These are phyloP conservation scores for Dasypogon diadema DNA, from an alignment of 2,888 invertebrate genomes.

Conservation along the genomic window DNA sequence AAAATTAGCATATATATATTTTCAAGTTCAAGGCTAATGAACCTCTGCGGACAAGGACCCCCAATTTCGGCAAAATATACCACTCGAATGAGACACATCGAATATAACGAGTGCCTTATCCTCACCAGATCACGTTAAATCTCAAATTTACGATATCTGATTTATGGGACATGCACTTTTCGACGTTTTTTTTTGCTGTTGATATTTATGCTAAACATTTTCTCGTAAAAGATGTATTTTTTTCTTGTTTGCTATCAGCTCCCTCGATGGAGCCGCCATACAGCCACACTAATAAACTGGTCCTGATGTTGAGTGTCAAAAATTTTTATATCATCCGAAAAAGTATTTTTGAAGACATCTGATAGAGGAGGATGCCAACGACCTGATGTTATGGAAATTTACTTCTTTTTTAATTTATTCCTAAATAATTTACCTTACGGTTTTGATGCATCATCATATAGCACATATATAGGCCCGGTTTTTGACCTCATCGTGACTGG, in stretches of 20 bases:
- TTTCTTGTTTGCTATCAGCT: too few relatives aligned
- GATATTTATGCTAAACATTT: neutral
- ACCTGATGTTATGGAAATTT: conserved; percentile 43
- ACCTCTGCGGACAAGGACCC: conserved; percentile 28
- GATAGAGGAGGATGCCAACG: conserved; percentile 17
- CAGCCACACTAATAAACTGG: conserved; percentile 10
- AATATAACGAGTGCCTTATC: neutral
- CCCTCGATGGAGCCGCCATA: neutral
- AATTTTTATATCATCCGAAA: neutral
- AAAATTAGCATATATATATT: conserved; percentile 41
- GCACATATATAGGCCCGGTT: conserved; percentile 24
- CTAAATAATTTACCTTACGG: conserved; percentile 18
- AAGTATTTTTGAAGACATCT: neutral
- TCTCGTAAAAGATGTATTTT: neutral
- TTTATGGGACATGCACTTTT: conserved; percentile 33
- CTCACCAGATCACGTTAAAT: neutral
- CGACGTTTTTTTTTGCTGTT: neutral
- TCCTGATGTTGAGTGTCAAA: conserved; percentile 18
- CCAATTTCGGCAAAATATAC: neutral
- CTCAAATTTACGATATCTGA: conserved; percentile 29
- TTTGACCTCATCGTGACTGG: conserved; percentile 26
- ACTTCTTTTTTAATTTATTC: conserved; percentile 21
- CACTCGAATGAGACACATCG: neutral
- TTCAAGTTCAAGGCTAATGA: conserved; percentile 22
- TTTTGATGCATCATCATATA: conserved; percentile 41